A percentile compares a stretch with the other conserved stretches of the same genome.
Conservation (phyloP, 2,113 vertebrate genomes). For the Beaufortia kweichowensis region DNA sequence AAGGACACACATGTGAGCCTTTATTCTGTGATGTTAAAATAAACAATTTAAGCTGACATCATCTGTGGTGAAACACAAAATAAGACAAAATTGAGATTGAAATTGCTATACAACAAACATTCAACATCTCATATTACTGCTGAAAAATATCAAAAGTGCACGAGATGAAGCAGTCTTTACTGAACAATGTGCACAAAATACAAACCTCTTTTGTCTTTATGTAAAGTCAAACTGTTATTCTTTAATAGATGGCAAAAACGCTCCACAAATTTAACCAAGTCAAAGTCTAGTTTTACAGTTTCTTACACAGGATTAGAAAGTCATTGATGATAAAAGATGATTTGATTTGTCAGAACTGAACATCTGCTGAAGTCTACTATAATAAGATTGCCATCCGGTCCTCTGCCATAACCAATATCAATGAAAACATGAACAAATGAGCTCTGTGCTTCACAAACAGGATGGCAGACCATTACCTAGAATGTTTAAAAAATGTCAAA, state of each 20-base stretch:
- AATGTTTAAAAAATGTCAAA: too few species aligned
- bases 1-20: background rate
- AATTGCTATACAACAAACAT: too few species aligned
- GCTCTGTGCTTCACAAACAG: constrained; percentile 62
- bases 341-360: constrained; percentile 55
- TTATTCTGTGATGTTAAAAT: background rate
- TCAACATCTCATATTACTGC: too few species aligned
- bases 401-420: constrained; percentile 50
- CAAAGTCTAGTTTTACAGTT: background rate
- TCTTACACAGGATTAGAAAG: constrained; percentile 29
- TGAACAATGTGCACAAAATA: too few species aligned
- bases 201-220: too few species aligned
- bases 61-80: background rate
- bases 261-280: background rate
- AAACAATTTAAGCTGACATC: background rate
- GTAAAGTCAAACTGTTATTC: too few species aligned
- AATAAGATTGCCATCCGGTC: constrained; percentile 64
- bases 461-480: constrained; percentile 59
- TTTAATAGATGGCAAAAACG: too few species aligned
- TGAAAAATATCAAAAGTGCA: too few species aligned
- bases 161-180: too few species aligned
- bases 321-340: constrained; percentile 46
- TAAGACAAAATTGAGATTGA: too few species aligned
- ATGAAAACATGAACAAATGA: constrained; percentile 46
- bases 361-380: constrained; percentile 57